A percentile compares a stretch with the other conserved stretches of the same genome.
Conservation (phyloP, 2,113 vertebrate species). For the Agelaius phoeniceus region DNA sequence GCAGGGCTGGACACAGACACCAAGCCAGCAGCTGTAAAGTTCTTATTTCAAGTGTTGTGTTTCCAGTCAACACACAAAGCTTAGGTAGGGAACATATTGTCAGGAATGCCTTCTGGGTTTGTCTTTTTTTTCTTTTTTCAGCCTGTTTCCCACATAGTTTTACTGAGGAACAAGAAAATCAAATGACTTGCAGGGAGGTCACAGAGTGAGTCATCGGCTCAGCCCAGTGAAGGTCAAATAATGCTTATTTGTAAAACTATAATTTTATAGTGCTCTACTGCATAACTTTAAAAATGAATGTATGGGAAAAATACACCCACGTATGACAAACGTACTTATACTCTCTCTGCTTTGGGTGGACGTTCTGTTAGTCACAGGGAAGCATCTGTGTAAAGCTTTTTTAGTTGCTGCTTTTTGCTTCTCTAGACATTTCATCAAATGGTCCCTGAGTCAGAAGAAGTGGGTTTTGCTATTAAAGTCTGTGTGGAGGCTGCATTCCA, state of each 20-base stretch:
- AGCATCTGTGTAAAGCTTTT: slow-evolving; percentile 76
- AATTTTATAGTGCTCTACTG: slow-evolving; percentile 70
- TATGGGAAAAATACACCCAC: slow-evolving; percentile 78
- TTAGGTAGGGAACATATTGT: slow-evolving; percentile 43
- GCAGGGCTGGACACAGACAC: slow-evolving; percentile 7
- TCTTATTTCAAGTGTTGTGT: slow-evolving; percentile 9
- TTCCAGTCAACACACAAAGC: slow-evolving; percentile 48
- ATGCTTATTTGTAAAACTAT: slow-evolving; percentile 74
- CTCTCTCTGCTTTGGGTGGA: slow-evolving; percentile 68
- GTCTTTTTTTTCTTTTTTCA: not conserved
- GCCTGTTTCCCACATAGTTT: not conserved
- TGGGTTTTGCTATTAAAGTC: slow-evolving; percentile 80
- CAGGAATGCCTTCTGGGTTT: slow-evolving; percentile 31
- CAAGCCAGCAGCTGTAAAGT: slow-evolving; percentile 32
- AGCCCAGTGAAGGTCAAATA: slow-evolving; percentile 52
- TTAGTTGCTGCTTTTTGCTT: slow-evolving; percentile 67
- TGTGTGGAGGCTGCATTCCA: slow-evolving; percentile 74
- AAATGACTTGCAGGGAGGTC: slow-evolving; percentile 60
- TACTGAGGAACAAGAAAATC: slow-evolving; percentile 43
- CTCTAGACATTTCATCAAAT: slow-evolving; percentile 80
- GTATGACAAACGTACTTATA: slow-evolving; percentile 70
- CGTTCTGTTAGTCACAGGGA: slow-evolving; percentile 76
- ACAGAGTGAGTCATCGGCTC: slow-evolving; percentile 69
- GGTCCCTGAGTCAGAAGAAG: slow-evolving; percentile 83
- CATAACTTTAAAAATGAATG: slow-evolving; percentile 73